These are phyloP conservation scores for Gallinago jamesoni DNA, from an alignment of 2,113 vertebrate genomes.

Conservation along the genomic window DNA sequence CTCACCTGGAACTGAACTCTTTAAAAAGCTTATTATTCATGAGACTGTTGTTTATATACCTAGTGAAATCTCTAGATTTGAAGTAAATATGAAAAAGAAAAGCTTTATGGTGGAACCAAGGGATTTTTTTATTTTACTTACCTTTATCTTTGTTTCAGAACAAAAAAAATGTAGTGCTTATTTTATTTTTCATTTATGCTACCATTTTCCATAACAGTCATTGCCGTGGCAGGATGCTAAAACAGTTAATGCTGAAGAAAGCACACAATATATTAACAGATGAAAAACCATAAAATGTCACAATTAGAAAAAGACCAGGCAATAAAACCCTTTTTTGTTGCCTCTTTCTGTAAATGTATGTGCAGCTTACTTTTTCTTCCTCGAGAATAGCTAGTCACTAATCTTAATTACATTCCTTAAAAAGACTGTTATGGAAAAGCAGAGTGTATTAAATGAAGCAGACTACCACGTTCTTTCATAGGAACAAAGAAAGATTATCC, in stretches of 20 bases:
- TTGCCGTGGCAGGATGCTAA: not conserved
- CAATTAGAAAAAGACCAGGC: conserved; percentile 26
- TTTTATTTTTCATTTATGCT: not conserved
- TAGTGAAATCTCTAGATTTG: not conserved
- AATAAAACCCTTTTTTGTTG: conserved; percentile 32
- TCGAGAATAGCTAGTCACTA: not conserved
- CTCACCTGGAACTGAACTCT: not conserved
- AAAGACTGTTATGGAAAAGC: conserved; percentile 37
- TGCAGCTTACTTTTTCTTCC: conserved; percentile 11
- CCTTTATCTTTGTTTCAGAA: not conserved
- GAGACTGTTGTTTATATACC: not conserved
- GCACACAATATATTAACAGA: not conserved
- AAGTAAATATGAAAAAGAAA: not conserved
- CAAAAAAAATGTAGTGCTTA: not conserved
- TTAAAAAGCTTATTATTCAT: not conserved
- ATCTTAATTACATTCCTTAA: conserved; percentile 49
- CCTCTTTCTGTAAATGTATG: not conserved
- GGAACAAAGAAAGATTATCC: conserved; percentile 17
- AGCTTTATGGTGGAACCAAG: not conserved
- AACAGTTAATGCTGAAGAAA: conserved; percentile 4
- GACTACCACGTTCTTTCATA: not conserved
- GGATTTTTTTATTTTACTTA: not conserved
- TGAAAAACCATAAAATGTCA: not conserved
- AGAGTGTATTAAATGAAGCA: conserved; percentile 35
- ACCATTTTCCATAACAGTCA: not conserved